Percentiles rank a stretch among this genome's conserved stretches.
Evolutionary conservation across 53 echinoderm and acorn worm genomes (phyloP).

Genomic region (Arbacia lixula): DNA sequence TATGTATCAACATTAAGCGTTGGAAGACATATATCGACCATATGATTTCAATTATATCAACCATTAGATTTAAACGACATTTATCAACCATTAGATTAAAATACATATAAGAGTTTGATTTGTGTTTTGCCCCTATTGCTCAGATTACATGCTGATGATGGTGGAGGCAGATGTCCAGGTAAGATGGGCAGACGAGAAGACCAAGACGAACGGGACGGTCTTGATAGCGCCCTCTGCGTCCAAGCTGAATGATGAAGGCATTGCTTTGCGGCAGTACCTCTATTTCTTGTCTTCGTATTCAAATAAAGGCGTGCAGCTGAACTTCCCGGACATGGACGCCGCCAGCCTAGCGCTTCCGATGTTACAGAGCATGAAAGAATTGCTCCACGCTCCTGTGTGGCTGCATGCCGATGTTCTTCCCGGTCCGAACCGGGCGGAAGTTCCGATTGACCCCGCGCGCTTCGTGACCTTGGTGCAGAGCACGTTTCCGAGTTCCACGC

Average conservation of each 20-base stretch:
- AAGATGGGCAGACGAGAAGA: slow-evolving; percentile 44
- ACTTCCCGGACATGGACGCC: slow-evolving; percentile 60
- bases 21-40: no score
- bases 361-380: slow-evolving; percentile 50
- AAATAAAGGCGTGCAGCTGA: slow-evolving; percentile 88
- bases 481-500: slow-evolving; percentile 66
- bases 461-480: slow-evolving; percentile 59
- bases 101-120: no score
- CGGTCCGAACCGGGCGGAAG: slow-evolving; percentile 75
- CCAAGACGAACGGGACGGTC: slow-evolving; percentile 63
- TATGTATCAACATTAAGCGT: no score
- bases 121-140: no score
- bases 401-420: slow-evolving; percentile 77
- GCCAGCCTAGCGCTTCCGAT: slow-evolving; percentile 58
- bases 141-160: slow-evolving; percentile 90
- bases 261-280: slow-evolving; percentile 68
- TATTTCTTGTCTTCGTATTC: slow-evolving; percentile 79
- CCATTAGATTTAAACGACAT: no score
- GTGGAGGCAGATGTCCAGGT: slow-evolving; percentile 79
- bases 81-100: no score
- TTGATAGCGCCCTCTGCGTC: slow-evolving; percentile 11
- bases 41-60: no score
- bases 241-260: slow-evolving; percentile 46
- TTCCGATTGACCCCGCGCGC: slow-evolving; percentile 40
- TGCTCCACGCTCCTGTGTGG: slow-evolving; percentile 86